Base-by-base conservation (phyloP, 1,140 invertebrate genomes). In the Drosophila funebris region DNA sequence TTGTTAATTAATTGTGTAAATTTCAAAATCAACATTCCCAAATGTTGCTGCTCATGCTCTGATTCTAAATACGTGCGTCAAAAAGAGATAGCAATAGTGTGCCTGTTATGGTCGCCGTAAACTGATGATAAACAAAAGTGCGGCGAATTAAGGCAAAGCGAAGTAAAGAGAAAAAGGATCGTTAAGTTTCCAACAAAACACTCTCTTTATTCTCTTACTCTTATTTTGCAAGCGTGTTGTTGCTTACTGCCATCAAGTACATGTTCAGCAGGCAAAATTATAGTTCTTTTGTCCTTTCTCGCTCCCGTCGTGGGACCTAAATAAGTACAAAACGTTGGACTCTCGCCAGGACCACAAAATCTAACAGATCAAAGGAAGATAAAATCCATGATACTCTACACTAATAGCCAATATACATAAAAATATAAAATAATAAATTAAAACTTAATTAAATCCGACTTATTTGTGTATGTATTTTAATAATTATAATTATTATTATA, bases 211-310 rank as follows among this genome's bases (percentile, higher is more conserved):
- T 24, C 22, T 2, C 24, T 5, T 27, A 27, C 24, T 54, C n/a
- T 14, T 22, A 20, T 43, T 44, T n/a, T 14, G 44, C 3, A 18
- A 18, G 9, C 27, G 29, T 41, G 18, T 33, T 54, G n/a, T 31
- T 64, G 6, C 33, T 14, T 11, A 18, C 20, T 31, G 22, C 41
- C 22, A 31, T 31, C 48, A 24, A 4, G 5, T 31, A 4, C 33
- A 36, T 44, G 54, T 64, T 48, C 18, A 24, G 20, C 31, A 24
- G 29, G 8, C 44, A 53, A 41, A 46, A 62, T 43, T 43, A 54
- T 63, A 54, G 33, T 71, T 39, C 52, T 73, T 67, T 78, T 85
- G 81, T 56, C 39, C 68, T 57, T 53, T 61, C 43, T 58, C 44
- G 41, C 41, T 22, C 13, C 44, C 44, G 18, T 58, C 18, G 52